Percentiles rank a stretch among this genome's conserved stretches.
Conservation (phyloP, 2,113 vertebrate species). For the Nymphicus hollandicus region DNA sequence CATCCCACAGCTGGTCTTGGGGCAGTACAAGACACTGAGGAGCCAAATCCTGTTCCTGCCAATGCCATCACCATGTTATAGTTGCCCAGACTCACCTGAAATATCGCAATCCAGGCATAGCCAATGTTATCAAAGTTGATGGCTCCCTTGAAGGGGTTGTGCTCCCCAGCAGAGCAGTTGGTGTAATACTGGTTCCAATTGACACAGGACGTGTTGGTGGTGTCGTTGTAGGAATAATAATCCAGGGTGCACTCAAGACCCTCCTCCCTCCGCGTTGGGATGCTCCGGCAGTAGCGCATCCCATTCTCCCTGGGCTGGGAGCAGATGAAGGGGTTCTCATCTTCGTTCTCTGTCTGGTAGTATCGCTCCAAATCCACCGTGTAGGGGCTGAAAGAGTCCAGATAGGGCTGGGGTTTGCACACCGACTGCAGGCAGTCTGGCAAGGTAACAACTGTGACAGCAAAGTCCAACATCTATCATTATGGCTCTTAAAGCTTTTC, state of each 20-base stretch:
- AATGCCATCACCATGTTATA: accelerated
- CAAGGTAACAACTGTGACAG: not conserved
- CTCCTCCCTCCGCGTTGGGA: constrained; percentile 85
- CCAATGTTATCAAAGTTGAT: constrained; percentile 99
- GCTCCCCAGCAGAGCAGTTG: constrained; percentile 88
- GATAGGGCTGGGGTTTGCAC: not conserved
- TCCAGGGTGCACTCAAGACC: constrained; percentile 85
- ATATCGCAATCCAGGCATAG: constrained; percentile 98
- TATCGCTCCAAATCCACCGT: constrained; percentile 82
- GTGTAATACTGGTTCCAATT: constrained; percentile 99
- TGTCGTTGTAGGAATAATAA: constrained; percentile 88
- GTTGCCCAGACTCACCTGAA: constrained; percentile 82
- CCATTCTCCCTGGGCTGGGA: constrained; percentile 89
- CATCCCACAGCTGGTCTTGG: not conserved
- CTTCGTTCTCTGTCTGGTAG: constrained; percentile 94
- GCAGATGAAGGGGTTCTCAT: constrained; percentile 97
- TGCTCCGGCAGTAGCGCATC: constrained; percentile 87
- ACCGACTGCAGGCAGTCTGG: not conserved
- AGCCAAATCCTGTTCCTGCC: not conserved
- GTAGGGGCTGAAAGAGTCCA: constrained; percentile 76
- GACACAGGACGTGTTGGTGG: constrained; percentile 93
- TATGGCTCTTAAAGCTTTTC: not conserved
- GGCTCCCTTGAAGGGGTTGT: constrained; percentile 96
- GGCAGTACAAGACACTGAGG: not conserved
- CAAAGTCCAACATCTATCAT: not conserved